A percentile compares a stretch with the other conserved stretches of the same genome.
These are phyloP conservation scores for Ectemnius lituratus DNA, from an alignment of 2,888 invertebrate species.

Conservation along the genomic window DNA sequence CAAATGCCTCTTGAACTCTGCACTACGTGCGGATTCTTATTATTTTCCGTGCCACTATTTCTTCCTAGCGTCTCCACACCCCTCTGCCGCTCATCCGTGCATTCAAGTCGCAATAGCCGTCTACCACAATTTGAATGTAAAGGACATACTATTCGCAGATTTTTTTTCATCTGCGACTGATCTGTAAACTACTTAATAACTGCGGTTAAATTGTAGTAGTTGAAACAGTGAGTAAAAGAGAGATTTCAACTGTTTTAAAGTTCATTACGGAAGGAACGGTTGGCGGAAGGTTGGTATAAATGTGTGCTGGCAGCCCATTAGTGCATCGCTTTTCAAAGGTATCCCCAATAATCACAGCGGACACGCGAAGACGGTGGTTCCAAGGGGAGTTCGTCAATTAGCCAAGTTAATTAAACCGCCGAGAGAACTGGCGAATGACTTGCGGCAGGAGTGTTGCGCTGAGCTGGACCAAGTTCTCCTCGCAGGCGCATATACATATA, in stretches of 20 bases:
- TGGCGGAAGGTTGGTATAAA: neutral
- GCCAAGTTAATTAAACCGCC: slow-evolving; percentile 59
- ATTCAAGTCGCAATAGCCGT: too few species aligned
- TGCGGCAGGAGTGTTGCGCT: slow-evolving; percentile 51
- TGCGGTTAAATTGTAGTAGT: too few species aligned
- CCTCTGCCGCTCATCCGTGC: too few species aligned
- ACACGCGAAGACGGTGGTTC: slow-evolving; percentile 48
- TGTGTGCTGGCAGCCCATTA: slow-evolving; percentile 12
- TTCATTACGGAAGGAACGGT: too few species aligned
- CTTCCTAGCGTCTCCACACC: neutral
- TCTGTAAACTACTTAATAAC: too few species aligned
- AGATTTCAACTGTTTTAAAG: too few species aligned
- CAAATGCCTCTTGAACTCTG: slow-evolving; percentile 56
- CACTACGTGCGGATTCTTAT: slow-evolving; percentile 55
- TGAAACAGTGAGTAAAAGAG: too few species aligned
- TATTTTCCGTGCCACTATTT: slow-evolving; percentile 42
- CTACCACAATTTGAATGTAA: too few species aligned
- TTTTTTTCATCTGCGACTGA: too few species aligned
- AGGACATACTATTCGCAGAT: too few species aligned
- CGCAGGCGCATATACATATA: slow-evolving; percentile 38
- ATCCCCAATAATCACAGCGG: slow-evolving; percentile 44
- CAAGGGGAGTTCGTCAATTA: slow-evolving; percentile 62
- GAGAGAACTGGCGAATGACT: slow-evolving; percentile 47
- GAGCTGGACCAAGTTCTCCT: slow-evolving; percentile 53
- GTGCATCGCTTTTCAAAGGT: slow-evolving; percentile 32